Base-by-base conservation (phyloP, 2,797 vertebrate genomes). In the Rhynchotus rufescens region DNA sequence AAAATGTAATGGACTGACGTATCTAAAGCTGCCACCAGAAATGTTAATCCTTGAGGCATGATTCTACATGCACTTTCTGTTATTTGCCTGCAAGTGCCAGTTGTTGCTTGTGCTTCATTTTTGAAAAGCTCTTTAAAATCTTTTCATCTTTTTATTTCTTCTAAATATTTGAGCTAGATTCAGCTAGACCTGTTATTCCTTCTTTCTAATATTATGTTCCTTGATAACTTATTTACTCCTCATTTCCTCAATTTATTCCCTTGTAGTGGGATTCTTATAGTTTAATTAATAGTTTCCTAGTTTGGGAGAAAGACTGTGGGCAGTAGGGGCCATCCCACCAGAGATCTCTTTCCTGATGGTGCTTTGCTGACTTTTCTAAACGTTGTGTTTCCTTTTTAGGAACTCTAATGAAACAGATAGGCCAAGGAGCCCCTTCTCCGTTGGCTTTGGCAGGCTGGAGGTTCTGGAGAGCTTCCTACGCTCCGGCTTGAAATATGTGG, bases 41-140 rank as follows among this genome's bases (percentile, higher is more conserved):
- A 30, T 91, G 89, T 87, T 86, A 51, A 61, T 90, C 78, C 90
- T 32, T 11, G 3, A n/a, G 92, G 87, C 93, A 88, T 94, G 95
- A 94, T 60, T 72, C 81, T 94, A 90, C 94, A 71, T 2, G 80
- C 86, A 86, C 30, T 60, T 79, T 87, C 80, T 66, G 77, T 91
- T 38, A 83, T 86, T 91, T 83, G 69, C 73, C 79, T 87, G 78
- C 76, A 76, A 93, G 86, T 76, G 67, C 64, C 64, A 90, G 62
- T n/a, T 75, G 66, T 34, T 56, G 47, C 15, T 54, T 2, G 1
- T 32, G 32, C 62, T 88, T 89, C 56, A 38, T 66, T 93, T 86
- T 87, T 78, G 65, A 68, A 80, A 94, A 86, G 40, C 65, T 36
- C 20, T 86, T 1, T 2, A 40, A 72, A 88, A 71, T 80, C 45